Percentiles rank a stretch among this genome's conserved stretches.
These are phyloP conservation scores for Trinectes maculatus DNA, from an alignment of 2,113 vertebrate species.

Conservation along the genomic window DNA sequence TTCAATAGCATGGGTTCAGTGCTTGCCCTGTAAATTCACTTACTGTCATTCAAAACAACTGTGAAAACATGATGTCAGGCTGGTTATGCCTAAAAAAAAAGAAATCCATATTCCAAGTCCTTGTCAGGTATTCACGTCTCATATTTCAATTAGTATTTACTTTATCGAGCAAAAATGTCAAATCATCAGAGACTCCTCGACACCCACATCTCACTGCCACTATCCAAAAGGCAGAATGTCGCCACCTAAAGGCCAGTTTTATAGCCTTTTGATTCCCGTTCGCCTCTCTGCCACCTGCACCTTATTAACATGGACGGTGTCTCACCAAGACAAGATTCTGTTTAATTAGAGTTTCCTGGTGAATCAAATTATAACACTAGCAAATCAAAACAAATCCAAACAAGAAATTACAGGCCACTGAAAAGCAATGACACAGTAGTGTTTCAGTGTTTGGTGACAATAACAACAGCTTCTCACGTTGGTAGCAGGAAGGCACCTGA, in stretches of 20 bases:
- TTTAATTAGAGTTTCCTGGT: conserved; percentile 38
- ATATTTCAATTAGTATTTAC: conserved; percentile 34
- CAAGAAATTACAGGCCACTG: conserved; percentile 32
- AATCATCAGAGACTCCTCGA: conserved; percentile 45
- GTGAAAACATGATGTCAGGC: not conserved
- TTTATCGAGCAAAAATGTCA: conserved; percentile 30
- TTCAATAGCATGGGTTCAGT: not conserved
- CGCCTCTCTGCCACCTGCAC: conserved; percentile 30
- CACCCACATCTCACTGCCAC: conserved; percentile 30
- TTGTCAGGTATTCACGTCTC: not conserved
- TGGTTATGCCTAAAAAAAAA: not conserved
- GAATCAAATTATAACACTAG: conserved; percentile 48
- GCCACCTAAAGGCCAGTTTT: conserved; percentile 80
- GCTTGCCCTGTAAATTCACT: conserved; percentile 10
- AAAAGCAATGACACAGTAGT: conserved; percentile 32
- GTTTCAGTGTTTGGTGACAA: conserved; percentile 21
- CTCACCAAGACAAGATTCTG: conserved; percentile 21
- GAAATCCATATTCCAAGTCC: conserved; percentile 3
- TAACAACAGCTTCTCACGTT: conserved; percentile 1
- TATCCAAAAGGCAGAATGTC: conserved; percentile 77
- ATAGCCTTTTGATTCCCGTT: conserved; percentile 48
- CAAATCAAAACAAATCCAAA: conserved; percentile 55
- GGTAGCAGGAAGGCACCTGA: not conserved
- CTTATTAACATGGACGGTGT: conserved; percentile 35
- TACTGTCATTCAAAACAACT: conserved; percentile 17